A percentile compares a stretch with the other conserved stretches of the same genome.
Evolutionary conservation across 2,797 vertebrate genomes (phyloP).

Genomic region (Hirundo rustica): DNA sequence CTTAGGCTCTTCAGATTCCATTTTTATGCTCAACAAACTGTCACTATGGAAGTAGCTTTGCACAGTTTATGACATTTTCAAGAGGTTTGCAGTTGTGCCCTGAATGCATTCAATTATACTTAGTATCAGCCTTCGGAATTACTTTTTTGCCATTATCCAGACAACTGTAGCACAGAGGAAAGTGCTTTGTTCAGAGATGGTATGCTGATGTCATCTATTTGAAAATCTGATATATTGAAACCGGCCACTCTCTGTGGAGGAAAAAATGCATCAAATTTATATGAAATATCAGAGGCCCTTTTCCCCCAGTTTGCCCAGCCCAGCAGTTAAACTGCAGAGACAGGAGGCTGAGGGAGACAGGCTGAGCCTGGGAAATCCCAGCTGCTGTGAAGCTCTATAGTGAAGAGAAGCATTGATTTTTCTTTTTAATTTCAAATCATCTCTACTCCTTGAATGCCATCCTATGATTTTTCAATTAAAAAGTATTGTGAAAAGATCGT

Average conservation of each 20-base stretch:
- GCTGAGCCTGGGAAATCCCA: neutral
- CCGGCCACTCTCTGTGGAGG: neutral
- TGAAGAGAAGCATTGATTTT: neutral
- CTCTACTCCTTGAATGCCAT: neutral
- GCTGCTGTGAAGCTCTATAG: neutral
- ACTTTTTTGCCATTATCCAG: conserved; percentile 56
- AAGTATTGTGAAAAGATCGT: neutral
- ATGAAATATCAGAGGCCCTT: neutral
- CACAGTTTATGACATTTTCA: conserved; percentile 61
- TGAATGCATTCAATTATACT: conserved; percentile 70
- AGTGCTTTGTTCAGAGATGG: conserved; percentile 26
- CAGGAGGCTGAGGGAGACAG: neutral
- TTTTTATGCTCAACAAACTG: conserved; percentile 67
- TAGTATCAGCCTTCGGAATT: conserved; percentile 67
- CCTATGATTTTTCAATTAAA: neutral
- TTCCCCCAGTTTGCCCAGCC: neutral
- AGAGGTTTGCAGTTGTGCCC: conserved; percentile 60
- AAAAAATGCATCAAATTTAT: neutral
- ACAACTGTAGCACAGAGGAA: conserved; percentile 19
- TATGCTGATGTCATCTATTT: conserved; percentile 47
- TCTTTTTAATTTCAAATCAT: neutral
- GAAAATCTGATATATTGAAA: conserved; percentile 41
- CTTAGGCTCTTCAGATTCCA: conserved; percentile 53
- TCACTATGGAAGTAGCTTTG: conserved; percentile 48
- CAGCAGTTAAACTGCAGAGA: neutral